Percentiles rank a stretch among this genome's conserved stretches.
Conservation (phyloP, 2,113 vertebrate species). For the Dinomys branickii region DNA sequence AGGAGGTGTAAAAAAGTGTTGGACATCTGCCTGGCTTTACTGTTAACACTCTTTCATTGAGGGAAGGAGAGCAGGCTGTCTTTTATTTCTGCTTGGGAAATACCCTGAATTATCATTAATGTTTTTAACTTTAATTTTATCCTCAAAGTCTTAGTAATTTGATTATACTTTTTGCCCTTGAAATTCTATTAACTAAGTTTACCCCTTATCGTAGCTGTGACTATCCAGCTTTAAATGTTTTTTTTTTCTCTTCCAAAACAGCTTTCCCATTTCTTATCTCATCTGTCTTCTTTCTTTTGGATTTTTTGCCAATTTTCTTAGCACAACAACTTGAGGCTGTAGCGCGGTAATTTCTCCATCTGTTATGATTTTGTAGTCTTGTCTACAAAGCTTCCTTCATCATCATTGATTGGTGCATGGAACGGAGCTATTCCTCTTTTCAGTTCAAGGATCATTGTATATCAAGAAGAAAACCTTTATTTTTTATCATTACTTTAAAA, state of each 20-base stretch:
- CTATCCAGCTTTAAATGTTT: slow-evolving; percentile 44
- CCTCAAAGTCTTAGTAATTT: slow-evolving; percentile 2
- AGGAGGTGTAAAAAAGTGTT: neutral
- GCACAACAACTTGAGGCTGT: slow-evolving; percentile 4
- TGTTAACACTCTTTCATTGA: neutral
- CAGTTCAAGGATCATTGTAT: neutral
- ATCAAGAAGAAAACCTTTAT: neutral
- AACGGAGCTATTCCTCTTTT: neutral
- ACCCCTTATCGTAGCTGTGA: neutral
- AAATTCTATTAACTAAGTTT: neutral
- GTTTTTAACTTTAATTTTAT: neutral
- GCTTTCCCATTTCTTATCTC: slow-evolving; percentile 47
- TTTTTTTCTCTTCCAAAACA: neutral
- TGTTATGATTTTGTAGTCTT: slow-evolving; percentile 40
- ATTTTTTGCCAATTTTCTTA: slow-evolving; percentile 39
- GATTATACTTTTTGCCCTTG: neutral
- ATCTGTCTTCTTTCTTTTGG: slow-evolving; percentile 3
- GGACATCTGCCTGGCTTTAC: neutral
- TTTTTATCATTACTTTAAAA: slow-evolving; percentile 22
- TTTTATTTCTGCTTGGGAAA: neutral
- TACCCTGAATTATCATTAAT: neutral
- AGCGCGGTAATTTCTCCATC: slow-evolving; percentile 48
- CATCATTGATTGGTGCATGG: neutral
- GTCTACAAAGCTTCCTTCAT: neutral
- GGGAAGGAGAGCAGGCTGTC: neutral